Base-by-base conservation (phyloP, 2,113 vertebrate species). In the Grammomys surdaster region DNA sequence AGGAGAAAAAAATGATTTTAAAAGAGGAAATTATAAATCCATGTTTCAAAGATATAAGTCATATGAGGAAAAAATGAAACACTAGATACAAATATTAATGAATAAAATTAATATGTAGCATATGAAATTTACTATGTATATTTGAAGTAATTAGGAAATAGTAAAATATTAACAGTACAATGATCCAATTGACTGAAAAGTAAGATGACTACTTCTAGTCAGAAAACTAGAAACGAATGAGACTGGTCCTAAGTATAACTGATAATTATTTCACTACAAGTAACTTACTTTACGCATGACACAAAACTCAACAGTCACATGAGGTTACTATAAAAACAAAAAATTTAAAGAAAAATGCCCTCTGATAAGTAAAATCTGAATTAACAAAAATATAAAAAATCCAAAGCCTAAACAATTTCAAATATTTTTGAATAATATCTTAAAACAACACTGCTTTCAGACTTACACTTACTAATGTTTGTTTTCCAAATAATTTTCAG, bases 141-240 rank as follows among this genome's bases (percentile, higher is more conserved):
- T 96, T 40, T 92, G 26, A 96, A 92, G 81, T 54, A 89, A 91
- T 19, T 51, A 54, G 73, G 86, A 95, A 93, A 91, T 24, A 90
- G 70, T 78, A 90, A 93, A 95, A 93, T 73, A 63, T 43, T 94
- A 96, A 91, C 73, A 89, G 75, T 77, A 88, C 51, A 95, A 93
- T 75, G 93, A 97, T 96, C 94, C 97, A 97, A 97, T 90, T 97
- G 95, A 95, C 96, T 93, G 95, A 97, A 96, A 88, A 97, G 85
- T 20, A 28, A 96, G 92, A 95, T 95, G 96, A 97, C 96, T 96
- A 95, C 91, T 96, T 97, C 94, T 95, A 89, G 93, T 97, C 90
- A 95, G 76, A 91, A 90, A 97, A 94, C 76, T 51, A 93, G 31
- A 95, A 22, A 91, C n/a, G 46, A 90, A 94, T 88, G 40, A 95